These are phyloP conservation scores for Holotrichia oblita DNA, from an alignment of 1,140 invertebrate genomes.

Conservation along the genomic window DNA sequence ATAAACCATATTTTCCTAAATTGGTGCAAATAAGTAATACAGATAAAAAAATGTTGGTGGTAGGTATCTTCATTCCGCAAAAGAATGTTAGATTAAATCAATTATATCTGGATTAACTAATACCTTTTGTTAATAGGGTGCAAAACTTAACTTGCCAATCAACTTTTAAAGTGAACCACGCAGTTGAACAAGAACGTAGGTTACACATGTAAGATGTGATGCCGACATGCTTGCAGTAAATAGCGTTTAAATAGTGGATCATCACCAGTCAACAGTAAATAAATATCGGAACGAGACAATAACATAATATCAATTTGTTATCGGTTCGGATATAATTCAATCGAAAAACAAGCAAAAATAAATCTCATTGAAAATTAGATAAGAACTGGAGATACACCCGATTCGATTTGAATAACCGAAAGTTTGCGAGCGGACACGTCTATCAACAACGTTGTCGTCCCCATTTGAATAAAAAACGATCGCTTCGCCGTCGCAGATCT, in stretches of 20 bases:
- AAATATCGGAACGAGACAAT: slow-evolving; percentile 29
- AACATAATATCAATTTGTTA: slow-evolving; percentile 53
- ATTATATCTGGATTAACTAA: too few relatives aligned
- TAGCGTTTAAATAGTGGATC: neutral
- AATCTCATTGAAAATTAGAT: slow-evolving; percentile 55
- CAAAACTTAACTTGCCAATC: too few relatives aligned
- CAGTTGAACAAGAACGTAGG: too few relatives aligned
- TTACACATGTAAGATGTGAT: too few relatives aligned
- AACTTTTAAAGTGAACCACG: too few relatives aligned
- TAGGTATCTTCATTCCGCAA: too few relatives aligned
- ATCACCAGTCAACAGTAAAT: slow-evolving; percentile 18
- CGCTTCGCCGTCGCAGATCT: slow-evolving; percentile 14
- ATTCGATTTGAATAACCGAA: slow-evolving; percentile 50
- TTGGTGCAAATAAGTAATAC: too few relatives aligned
- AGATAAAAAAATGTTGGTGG: too few relatives aligned
- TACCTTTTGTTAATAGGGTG: too few relatives aligned
- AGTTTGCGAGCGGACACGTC: slow-evolving; percentile 52
- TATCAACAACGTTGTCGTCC: slow-evolving; percentile 46
- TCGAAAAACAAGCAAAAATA: slow-evolving; percentile 52
- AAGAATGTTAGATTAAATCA: too few relatives aligned
- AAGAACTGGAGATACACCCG: slow-evolving; percentile 49
- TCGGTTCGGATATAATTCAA: slow-evolving; percentile 53
- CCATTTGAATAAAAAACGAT: slow-evolving; percentile 53
- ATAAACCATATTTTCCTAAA: too few relatives aligned
- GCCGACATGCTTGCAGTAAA: too few relatives aligned